phyloP scores from a whole-genome alignment of 2,888 invertebrate species.

The Pegoplata infirma region DNA sequence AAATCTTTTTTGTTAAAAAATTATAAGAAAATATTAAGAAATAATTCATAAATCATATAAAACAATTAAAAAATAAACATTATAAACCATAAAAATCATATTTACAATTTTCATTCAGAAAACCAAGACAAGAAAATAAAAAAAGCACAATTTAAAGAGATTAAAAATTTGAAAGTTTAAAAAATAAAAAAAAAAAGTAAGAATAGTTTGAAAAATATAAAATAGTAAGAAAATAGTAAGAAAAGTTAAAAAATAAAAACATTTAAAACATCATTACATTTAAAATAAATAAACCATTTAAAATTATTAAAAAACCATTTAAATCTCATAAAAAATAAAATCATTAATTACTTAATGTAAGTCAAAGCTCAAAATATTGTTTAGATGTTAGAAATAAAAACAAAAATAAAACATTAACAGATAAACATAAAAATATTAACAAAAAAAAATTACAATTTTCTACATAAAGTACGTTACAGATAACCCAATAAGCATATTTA shows the following conservation, averaged over 20 bases:
- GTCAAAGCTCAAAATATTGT: slow-evolving; percentile 37
- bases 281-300: background rate
- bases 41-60: background rate
- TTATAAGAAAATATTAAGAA: slow-evolving; percentile 11
- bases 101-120: background rate
- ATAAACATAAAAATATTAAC: slow-evolving; percentile 1
- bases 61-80: background rate
- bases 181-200: background rate
- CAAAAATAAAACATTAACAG: slow-evolving; percentile 7
- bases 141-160: no score
- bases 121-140: no score
- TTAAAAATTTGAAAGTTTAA: background rate
- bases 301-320: background rate
- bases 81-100: background rate
- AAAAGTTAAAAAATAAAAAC: background rate
- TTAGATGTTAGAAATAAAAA: slow-evolving; percentile 26
- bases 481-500: background rate
- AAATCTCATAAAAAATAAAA: background rate
- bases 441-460: background rate
- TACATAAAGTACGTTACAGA: background rate
- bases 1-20: slow-evolving; percentile 50
- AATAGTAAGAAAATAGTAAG: no score
- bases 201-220: background rate
- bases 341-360: slow-evolving; percentile 9
- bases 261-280: slow-evolving; percentile 1